Conservation (phyloP, 2,888 invertebrate genomes). For the Sinelater perroti region DNA sequence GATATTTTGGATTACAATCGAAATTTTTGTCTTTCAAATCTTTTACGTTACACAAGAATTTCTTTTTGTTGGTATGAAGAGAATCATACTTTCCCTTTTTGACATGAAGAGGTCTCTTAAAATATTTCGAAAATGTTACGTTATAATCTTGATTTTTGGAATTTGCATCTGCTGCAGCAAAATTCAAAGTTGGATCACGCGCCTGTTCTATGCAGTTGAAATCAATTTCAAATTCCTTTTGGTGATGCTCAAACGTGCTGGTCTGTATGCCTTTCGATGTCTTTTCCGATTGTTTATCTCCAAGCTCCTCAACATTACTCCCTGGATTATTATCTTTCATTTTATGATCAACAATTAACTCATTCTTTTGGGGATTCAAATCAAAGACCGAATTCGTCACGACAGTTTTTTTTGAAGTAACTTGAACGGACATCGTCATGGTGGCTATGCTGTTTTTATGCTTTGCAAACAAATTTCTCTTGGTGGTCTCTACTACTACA, state of each 20-base stretch:
- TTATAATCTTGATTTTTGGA: not conserved
- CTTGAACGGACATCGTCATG: slow-evolving; percentile 15
- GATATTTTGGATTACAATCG: too few species aligned
- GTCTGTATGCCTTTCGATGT: slow-evolving; percentile 33
- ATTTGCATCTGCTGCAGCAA: not conserved
- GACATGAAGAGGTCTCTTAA: not conserved
- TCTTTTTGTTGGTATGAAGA: too few species aligned
- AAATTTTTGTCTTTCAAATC: too few species aligned
- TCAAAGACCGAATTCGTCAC: not conserved
- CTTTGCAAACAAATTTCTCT: not conserved
- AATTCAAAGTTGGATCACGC: not conserved
- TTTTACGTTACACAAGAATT: too few species aligned
- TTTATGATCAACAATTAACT: too few species aligned
- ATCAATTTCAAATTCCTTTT: slow-evolving; percentile 16
- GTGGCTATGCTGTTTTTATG: slow-evolving; percentile 12
- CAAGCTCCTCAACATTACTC: too few species aligned
- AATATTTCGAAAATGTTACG: slow-evolving; percentile 28
- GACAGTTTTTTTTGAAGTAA: slow-evolving; percentile 18
- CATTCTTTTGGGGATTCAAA: not conserved
- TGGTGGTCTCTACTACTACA: not conserved
- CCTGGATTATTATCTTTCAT: too few species aligned
- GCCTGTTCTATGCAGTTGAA: not conserved
- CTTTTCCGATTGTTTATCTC: too few species aligned
- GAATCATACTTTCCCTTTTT: not conserved
- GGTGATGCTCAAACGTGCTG: slow-evolving; percentile 16